Evolutionary conservation across 1,140 invertebrate species (phyloP), one percentile per base, ranked within the genome.

Genomic region (Drosophila rhopaloa): DNA sequence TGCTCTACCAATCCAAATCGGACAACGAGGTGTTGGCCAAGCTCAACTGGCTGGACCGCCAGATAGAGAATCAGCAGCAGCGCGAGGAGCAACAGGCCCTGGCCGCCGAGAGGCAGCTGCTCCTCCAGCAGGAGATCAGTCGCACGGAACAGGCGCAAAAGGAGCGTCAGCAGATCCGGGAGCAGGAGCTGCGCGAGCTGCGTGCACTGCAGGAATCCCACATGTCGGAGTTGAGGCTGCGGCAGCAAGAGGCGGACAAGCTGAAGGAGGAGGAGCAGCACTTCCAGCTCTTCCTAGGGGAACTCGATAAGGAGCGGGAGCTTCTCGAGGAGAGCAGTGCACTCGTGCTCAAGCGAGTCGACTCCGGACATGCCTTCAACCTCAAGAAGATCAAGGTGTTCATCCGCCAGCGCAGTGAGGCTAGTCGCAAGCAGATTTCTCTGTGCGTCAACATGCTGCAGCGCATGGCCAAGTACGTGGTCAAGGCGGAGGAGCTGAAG

Each of bases 1-100:
- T 93, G 54, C 47, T 93, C 81, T 91, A 92, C 73, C 70, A 89
- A 32, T 84, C 92, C 47, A 81, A 84, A 56, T 68, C 82, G 35
- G 76, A 90, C 60, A 79, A 92, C 72, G 72, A 92, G 47, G 93
- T 92, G 43, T 79, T 93, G 74, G 83, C 94, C 19, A 94, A 94
- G 66, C 73, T 94, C 10, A 93, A 93, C 59, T 94, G 93, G 93
- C 77, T 94, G 43, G 93, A 94, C 63, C 93, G 93, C 29, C 83
- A 92, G 67, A 93, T 94, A 10, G 93, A 93, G 53, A 89, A 93
- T 51, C 89, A 93, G 61, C 86, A 93, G 76, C 67, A 88, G 38
- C 92, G 92, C 19, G 93, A 94, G 48, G 70, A 91, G 9, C 92
- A 93, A 70, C 92, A 91, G 51, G 84, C 86, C 11, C 53, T 93